Evolutionary conservation across 2,113 vertebrate genomes (phyloP), one percentile per base, ranked within the genome.

Genomic region (Butorides virescens): DNA sequence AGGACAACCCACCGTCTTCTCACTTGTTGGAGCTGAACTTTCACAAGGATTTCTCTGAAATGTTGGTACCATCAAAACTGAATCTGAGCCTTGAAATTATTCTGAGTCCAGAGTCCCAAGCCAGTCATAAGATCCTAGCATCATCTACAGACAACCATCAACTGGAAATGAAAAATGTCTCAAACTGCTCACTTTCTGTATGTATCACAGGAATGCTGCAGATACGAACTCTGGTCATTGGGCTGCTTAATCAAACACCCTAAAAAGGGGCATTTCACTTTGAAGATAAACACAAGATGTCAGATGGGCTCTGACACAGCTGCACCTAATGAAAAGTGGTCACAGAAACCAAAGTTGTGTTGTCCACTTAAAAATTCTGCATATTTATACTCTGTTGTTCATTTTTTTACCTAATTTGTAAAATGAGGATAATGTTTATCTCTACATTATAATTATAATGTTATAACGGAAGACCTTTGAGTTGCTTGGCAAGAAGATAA

Each of bases 241-340:
- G 22, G 16, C 21, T 89, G 17, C 15, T 80, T 42, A 55, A 75
- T 78, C 36, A 53, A 29, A 47, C 30, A 42, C 12, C 13, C 30
- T 44, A 78, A 32, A 92, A 84, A 52, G 21, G 11, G 11, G 6
- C 1, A 58, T 70, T 70, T 86, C 20, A 4, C 13, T 72, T 18
- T 87, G 39, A 50, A 65, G n/a, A 47, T n/a, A 84, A 83, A 59
- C 7, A 36, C 3, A 44, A 74, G 52, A n/a, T 44, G 8, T 16
- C 37, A 58, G 10, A 27, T 1, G 0, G 25, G 3, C 2, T 76
- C 34, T 72, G 11, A 62, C 8, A 34, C 30, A 78, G 10, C 15
- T 71, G 14, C 6, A 20, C 0, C 0, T 44, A 30, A 30, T 30
- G 18, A 84, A 86, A 90, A 90, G 7, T 0, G 0, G 11, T 30